A percentile compares a stretch with the other conserved stretches of the same genome.
Conservation (phyloP, 2,888 invertebrate species). For the Cancer borealis region DNA sequence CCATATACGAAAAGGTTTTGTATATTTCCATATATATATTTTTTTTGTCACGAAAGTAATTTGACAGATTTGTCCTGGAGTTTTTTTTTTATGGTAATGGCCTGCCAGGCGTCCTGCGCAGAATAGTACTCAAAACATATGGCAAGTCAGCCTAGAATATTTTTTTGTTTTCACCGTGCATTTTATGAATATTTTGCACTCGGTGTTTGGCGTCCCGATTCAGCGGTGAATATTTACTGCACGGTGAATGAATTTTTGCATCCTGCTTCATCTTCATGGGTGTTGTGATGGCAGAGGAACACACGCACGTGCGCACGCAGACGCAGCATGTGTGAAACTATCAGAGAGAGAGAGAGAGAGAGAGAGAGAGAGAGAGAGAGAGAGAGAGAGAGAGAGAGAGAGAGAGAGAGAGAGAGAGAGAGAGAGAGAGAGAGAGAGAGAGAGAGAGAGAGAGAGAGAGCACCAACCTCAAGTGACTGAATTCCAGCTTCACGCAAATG, state of each 20-base stretch:
- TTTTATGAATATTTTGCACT: not conserved
- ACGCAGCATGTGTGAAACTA: not conserved
- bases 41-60: not conserved
- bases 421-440: not conserved
- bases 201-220: not conserved
- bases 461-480: not conserved
- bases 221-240: not conserved
- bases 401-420: not conserved
- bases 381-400: constrained; percentile 22
- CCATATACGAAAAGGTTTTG: not conserved
- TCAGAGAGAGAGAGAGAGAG: constrained; percentile 23
- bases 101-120: not conserved
- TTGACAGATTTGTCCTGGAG: not conserved
- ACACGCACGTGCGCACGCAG: not conserved
- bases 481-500: not conserved
- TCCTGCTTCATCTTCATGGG: not conserved
- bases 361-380: not conserved
- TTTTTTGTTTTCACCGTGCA: not conserved
- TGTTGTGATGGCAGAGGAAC: not conserved
- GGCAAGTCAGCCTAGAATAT: not conserved
- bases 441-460: not conserved
- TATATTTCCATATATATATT: not conserved
- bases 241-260: not conserved
- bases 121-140: not conserved
- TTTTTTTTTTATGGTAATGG: not conserved